Evolutionary conservation across 1,140 invertebrate species (phyloP).

Genomic region (Ceratosolen solmsi): DNA sequence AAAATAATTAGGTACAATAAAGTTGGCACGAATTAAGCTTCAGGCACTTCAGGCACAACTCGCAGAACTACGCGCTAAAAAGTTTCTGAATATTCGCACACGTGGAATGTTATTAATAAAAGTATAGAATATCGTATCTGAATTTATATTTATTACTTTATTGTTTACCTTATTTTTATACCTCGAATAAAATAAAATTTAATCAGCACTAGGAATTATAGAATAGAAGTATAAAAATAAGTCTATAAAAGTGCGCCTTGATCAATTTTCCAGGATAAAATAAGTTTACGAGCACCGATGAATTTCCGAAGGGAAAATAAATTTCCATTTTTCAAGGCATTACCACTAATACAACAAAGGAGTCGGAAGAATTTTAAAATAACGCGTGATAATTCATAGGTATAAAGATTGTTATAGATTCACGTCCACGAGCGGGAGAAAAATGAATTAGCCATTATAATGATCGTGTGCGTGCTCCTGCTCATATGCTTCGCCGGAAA

Average conservation of each 20-base stretch:
- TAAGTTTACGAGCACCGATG: slow-evolving; percentile 3
- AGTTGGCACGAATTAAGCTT: too few species aligned
- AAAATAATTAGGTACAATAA: too few species aligned
- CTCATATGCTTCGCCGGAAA: not conserved
- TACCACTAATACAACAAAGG: slow-evolving; percentile 1
- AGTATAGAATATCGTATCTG: too few species aligned
- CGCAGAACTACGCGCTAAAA: too few species aligned
- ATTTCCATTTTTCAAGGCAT: slow-evolving; percentile 25
- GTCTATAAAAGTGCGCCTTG: not conserved
- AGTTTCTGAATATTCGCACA: too few species aligned
- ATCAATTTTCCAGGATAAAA: not conserved
- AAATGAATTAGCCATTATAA: slow-evolving; percentile 34
- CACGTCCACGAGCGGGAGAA: slow-evolving; percentile 7
- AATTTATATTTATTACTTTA: not conserved
- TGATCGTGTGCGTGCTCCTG: not conserved
- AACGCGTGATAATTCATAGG: slow-evolving; percentile 22
- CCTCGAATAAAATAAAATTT: not conserved
- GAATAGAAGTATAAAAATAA: not conserved
- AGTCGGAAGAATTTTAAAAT: not conserved
- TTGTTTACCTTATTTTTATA: not conserved
- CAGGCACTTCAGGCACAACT: too few species aligned
- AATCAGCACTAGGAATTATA: not conserved
- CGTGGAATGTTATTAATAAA: too few species aligned
- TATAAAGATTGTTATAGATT: slow-evolving; percentile 32
- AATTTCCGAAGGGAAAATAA: slow-evolving; percentile 1